These are phyloP conservation scores for Orchesellides sinensis DNA, from an alignment of 2,888 invertebrate genomes.

Conservation along the genomic window DNA sequence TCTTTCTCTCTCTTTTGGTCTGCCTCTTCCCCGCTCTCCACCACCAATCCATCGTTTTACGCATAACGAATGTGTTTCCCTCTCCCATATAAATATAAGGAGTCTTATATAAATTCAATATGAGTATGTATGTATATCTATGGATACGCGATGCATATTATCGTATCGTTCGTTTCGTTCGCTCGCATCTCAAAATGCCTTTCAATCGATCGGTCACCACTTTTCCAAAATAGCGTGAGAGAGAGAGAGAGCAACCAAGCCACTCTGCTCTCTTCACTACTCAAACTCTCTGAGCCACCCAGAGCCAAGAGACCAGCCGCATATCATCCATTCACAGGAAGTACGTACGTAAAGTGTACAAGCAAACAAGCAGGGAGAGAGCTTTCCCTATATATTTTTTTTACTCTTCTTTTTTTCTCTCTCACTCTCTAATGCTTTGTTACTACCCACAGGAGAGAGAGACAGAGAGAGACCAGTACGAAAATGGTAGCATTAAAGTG, in stretches of 20 bases:
- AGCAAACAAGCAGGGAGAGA: slow-evolving; percentile 18
- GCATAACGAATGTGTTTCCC: slow-evolving; percentile 6
- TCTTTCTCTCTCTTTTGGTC: slow-evolving; percentile 10
- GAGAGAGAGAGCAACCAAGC: not conserved
- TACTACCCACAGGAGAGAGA: slow-evolving; percentile 8
- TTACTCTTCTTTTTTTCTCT: slow-evolving; percentile 5
- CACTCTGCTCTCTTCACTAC: too few relatives aligned
- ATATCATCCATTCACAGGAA: slow-evolving; percentile 28
- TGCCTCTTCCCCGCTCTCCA: slow-evolving; percentile 31
- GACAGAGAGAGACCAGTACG: not conserved
- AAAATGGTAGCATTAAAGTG: not conserved
- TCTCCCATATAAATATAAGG: not conserved
- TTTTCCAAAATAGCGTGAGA: slow-evolving; percentile 6
- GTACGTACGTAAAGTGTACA: too few relatives aligned
- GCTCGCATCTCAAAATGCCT: slow-evolving; percentile 51
- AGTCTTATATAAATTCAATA: not conserved
- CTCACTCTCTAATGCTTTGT: slow-evolving; percentile 23
- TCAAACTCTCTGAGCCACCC: slow-evolving; percentile 16
- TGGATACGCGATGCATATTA: not conserved
- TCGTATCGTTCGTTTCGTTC: slow-evolving; percentile 19
- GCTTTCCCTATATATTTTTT: not conserved
- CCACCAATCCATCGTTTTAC: slow-evolving; percentile 31
- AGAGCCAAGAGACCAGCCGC: not conserved
- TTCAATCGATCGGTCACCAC: slow-evolving; percentile 63
- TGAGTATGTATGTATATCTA: not conserved